phyloP scores from a whole-genome alignment of 2,888 invertebrate species.

The Malacosoma neustria region DNA sequence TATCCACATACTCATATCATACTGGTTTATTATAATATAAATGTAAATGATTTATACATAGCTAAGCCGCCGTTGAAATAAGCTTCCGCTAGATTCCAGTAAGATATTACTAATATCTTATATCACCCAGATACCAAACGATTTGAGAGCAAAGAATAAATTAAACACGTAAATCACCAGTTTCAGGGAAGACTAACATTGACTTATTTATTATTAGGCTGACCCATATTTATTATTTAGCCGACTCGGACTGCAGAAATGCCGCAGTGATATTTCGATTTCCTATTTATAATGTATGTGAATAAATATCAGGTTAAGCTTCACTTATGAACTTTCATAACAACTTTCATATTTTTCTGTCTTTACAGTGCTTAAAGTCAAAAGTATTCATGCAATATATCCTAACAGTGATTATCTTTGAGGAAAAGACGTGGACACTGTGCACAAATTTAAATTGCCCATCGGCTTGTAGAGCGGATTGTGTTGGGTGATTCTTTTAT shows the following conservation, averaged over 20 bases:
- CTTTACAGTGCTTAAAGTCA: too few species aligned
- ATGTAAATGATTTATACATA: too few species aligned
- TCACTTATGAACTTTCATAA: too few species aligned
- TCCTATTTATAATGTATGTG: slow-evolving; percentile 5
- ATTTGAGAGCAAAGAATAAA: background rate
- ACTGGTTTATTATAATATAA: too few species aligned
- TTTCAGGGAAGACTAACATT: background rate
- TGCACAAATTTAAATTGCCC: too few species aligned
- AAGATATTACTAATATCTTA: background rate
- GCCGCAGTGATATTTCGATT: slow-evolving; percentile 3
- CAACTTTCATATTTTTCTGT: too few species aligned
- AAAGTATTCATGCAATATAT: too few species aligned
- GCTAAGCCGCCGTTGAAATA: background rate
- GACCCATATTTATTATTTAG: slow-evolving; percentile 21
- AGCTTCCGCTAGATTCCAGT: background rate
- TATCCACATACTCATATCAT: too few species aligned
- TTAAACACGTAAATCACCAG: background rate
- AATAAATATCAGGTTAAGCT: background rate
- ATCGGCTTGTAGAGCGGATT: too few species aligned
- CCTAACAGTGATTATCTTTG: too few species aligned
- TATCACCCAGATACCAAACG: background rate
- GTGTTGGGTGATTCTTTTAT: too few species aligned
- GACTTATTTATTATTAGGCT: slow-evolving; percentile 18
- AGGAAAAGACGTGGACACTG: too few species aligned
- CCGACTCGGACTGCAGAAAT: slow-evolving; percentile 4